phyloP scores from a whole-genome alignment of 1,140 invertebrate genomes.

The Drosophila quadrilineata region DNA sequence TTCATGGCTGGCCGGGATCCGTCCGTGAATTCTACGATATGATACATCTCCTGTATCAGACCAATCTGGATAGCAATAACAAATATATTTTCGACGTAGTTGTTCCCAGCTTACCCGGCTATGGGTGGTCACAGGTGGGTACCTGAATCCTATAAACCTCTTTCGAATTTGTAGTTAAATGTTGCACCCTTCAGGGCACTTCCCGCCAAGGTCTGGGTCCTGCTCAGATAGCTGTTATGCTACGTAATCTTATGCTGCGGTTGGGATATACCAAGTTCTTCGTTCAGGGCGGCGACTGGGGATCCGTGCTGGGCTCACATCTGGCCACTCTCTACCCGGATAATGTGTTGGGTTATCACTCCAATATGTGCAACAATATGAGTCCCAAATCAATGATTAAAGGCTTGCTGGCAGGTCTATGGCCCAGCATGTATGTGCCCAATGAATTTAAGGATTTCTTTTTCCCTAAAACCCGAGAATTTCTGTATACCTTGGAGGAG shows the following conservation, averaged over 20 bases:
- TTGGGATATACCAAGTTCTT: conserved; percentile 90
- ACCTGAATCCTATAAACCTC: not conserved
- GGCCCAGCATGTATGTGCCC: conserved; percentile 84
- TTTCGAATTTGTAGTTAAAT: too few species aligned
- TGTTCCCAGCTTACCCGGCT: conserved; percentile 91
- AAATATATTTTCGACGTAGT: conserved; percentile 90
- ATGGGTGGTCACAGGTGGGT: conserved; percentile 85
- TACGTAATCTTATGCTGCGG: conserved; percentile 91
- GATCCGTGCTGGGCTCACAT: conserved; percentile 83
- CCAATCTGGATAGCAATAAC: conserved; percentile 80
- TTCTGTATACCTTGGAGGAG: conserved; percentile 85
- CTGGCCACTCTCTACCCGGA: conserved; percentile 89
- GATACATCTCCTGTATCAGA: conserved; percentile 86
- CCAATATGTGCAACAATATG: conserved; percentile 84
- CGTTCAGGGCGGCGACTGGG: conserved; percentile 93
- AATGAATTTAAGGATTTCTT: conserved; percentile 83
- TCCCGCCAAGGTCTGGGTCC: conserved; percentile 84
- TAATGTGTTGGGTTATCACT: conserved; percentile 84
- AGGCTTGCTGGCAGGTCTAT: conserved; percentile 81
- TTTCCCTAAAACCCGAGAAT: conserved; percentile 84
- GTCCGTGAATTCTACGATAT: conserved; percentile 92
- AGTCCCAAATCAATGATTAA: conserved; percentile 54
- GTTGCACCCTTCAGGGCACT: conserved; percentile 78
- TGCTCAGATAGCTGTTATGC: conserved; percentile 86
- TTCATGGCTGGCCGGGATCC: conserved; percentile 96